Percentiles rank a stretch among this genome's conserved stretches.
These are phyloP conservation scores for Falco novaeseelandiae DNA, from an alignment of 2,797 vertebrate species.

Conservation along the genomic window DNA sequence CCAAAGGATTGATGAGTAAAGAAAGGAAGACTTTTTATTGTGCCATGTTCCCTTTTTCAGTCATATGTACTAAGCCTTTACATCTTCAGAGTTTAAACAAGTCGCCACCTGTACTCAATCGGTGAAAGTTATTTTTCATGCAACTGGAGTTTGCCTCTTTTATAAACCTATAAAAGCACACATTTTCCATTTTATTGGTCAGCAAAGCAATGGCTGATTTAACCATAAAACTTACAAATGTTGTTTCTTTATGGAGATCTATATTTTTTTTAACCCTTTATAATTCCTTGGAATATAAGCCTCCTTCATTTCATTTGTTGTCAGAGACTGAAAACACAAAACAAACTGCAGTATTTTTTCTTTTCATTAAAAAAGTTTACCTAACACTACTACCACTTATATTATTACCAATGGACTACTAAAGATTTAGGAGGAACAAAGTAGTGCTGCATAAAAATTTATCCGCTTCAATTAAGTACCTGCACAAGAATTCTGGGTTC, in stretches of 20 bases:
- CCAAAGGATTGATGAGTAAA: conserved; percentile 87
- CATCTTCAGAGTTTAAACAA: conserved; percentile 84
- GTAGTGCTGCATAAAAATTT: conserved; percentile 53
- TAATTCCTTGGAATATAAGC: conserved; percentile 63
- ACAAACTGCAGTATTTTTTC: conserved; percentile 54
- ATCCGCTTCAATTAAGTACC: conserved; percentile 59
- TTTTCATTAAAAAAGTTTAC: conserved; percentile 60
- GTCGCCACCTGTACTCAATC: conserved; percentile 84
- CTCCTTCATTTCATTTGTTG: conserved; percentile 58
- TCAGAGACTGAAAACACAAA: conserved; percentile 52
- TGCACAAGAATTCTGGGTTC: conserved; percentile 58
- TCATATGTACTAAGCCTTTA: conserved; percentile 87
- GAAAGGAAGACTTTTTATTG: conserved; percentile 86
- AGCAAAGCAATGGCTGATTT: conserved; percentile 78
- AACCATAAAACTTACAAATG: conserved; percentile 78
- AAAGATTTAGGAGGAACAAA: conserved; percentile 71
- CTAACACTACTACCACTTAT: conserved; percentile 37
- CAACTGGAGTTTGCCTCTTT: conserved; percentile 81
- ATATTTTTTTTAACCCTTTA: conserved; percentile 69
- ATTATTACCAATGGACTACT: conserved; percentile 46
- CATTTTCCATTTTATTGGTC: conserved; percentile 84
- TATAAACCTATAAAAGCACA: conserved; percentile 84
- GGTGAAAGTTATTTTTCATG: conserved; percentile 83
- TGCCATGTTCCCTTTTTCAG: conserved; percentile 91
- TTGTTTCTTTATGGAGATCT: conserved; percentile 74